Evolutionary conservation across 2,797 vertebrate genomes (phyloP).

Genomic region (Buceros bicornis): DNA sequence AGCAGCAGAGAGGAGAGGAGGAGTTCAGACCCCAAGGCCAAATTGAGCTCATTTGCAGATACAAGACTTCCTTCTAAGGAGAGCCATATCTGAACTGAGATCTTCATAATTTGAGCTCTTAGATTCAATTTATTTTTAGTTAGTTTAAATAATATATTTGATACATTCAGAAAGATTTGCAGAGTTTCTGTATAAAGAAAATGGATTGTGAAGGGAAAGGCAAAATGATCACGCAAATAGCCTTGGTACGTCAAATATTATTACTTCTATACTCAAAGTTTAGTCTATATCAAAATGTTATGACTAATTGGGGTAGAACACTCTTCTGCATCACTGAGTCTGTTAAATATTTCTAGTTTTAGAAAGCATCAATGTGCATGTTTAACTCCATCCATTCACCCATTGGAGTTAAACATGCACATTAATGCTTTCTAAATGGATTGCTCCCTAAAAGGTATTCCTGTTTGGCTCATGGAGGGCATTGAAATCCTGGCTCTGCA

Average conservation of each 20-base stretch:
- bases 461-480: not conserved
- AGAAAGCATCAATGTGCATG: not conserved
- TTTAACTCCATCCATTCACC: not conserved
- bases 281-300: not conserved
- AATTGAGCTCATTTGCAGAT: not conserved
- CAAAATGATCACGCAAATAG: not conserved
- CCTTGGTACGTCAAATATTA: not conserved
- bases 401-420: not conserved
- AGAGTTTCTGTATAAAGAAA: not conserved
- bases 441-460: not conserved
- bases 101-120: not conserved
- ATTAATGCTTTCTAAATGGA: not conserved
- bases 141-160: conserved; percentile 8
- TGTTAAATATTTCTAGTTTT: conserved; percentile 17
- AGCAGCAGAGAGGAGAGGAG: not conserved
- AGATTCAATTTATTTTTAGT: not conserved
- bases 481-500: not conserved
- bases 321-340: not conserved
- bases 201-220: not conserved
- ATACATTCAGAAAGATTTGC: not conserved
- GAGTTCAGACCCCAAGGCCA: not conserved
- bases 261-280: conserved; percentile 12
- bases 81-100: not conserved
- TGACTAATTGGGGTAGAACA: not conserved
- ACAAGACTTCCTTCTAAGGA: not conserved